Percentiles rank a stretch among this genome's conserved stretches.
Evolutionary conservation across 2,888 invertebrate genomes (phyloP).

Genomic region (Aleiodes alternator): DNA sequence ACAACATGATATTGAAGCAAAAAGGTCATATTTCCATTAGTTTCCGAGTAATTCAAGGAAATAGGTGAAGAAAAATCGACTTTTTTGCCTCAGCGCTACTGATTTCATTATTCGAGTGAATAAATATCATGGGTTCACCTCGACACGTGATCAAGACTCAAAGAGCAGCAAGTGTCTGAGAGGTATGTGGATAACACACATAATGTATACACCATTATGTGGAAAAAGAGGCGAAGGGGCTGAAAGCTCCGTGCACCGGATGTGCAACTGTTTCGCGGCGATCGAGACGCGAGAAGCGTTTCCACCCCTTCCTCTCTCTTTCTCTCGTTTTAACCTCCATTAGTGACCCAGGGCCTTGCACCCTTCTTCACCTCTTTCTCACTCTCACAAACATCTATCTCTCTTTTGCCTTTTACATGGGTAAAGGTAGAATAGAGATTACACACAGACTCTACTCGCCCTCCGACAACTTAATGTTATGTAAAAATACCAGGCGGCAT

Average conservation of each 20-base stretch:
- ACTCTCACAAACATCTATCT: slow-evolving; percentile 21
- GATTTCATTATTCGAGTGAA: neutral
- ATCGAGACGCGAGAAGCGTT: slow-evolving; percentile 47
- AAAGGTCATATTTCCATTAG: too few relatives aligned
- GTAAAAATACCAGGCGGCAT: slow-evolving; percentile 66
- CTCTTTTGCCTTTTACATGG: slow-evolving; percentile 16
- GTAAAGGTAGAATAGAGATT: slow-evolving; percentile 14
- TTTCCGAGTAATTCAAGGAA: too few relatives aligned
- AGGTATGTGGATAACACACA: slow-evolving; percentile 8
- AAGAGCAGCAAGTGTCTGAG: slow-evolving; percentile 22
- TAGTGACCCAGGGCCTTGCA: slow-evolving; percentile 60
- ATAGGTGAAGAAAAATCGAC: too few relatives aligned
- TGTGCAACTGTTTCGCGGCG: slow-evolving; percentile 48
- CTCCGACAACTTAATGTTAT: slow-evolving; percentile 67
- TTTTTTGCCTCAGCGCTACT: too few relatives aligned
- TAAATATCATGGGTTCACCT: slow-evolving; percentile 8
- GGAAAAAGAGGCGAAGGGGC: slow-evolving; percentile 13
- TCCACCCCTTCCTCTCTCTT: slow-evolving; percentile 47
- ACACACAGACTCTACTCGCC: slow-evolving; percentile 4
- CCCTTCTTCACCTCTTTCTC: slow-evolving; percentile 26
- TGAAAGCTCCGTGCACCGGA: slow-evolving; percentile 49
- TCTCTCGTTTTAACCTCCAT: slow-evolving; percentile 71
- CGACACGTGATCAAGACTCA: slow-evolving; percentile 32
- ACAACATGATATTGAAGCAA: too few relatives aligned
- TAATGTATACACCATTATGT: slow-evolving; percentile 11